These are phyloP conservation scores for Sphaeridia pumilis DNA, from an alignment of 2,888 invertebrate species.

Conservation along the genomic window DNA sequence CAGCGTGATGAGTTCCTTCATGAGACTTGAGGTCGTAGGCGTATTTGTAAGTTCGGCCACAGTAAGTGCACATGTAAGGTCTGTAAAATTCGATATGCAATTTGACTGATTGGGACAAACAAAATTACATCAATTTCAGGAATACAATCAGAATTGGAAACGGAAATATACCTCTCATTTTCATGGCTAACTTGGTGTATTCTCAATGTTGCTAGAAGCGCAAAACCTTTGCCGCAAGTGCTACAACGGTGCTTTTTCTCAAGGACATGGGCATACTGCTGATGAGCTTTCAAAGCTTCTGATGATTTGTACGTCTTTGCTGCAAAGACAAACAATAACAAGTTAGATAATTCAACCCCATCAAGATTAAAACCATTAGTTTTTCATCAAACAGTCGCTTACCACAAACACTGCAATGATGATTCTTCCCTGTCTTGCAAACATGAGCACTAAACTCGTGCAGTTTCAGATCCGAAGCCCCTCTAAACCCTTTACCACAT, in stretches of 20 bases:
- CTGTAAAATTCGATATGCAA: too few species aligned
- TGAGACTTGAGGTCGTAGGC: constrained; percentile 8
- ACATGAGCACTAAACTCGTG: constrained; percentile 15
- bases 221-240: constrained; percentile 11
- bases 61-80: constrained; percentile 12
- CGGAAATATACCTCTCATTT: not conserved
- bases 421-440: constrained; percentile 7
- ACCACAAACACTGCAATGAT: constrained; percentile 13
- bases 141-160: not conserved
- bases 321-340: too few species aligned
- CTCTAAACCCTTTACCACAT: constrained; percentile 11
- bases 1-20: constrained; percentile 12
- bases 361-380: too few species aligned
- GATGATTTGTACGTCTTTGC: constrained; percentile 11
- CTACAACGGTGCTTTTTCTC: constrained; percentile 13
- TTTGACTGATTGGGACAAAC: too few species aligned
- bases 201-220: constrained; percentile 10
- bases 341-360: too few species aligned
- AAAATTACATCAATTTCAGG: not conserved
- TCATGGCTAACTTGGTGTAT: constrained; percentile 13
- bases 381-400: not conserved
- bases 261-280: constrained; percentile 10
- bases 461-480: constrained; percentile 11
- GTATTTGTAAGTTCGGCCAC: constrained; percentile 12
- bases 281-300: constrained; percentile 12